Evolutionary conservation across 2,797 vertebrate species (phyloP).

Genomic region (Halcyon leucocephala): DNA sequence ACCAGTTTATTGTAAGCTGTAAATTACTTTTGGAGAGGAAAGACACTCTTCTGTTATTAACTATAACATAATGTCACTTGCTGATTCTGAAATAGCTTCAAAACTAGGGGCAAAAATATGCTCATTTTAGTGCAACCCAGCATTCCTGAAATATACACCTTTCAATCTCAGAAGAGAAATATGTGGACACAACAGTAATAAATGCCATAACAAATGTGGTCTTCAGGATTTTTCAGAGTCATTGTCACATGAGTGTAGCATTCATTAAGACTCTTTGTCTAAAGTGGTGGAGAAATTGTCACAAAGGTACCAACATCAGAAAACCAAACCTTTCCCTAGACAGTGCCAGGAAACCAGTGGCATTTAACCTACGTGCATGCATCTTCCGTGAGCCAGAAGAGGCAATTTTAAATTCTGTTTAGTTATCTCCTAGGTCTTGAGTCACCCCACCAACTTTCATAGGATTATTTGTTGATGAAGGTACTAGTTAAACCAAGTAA

Average conservation of each 20-base stretch:
- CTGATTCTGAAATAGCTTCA: slow-evolving; percentile 11
- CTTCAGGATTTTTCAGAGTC: neutral
- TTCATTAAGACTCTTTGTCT: neutral
- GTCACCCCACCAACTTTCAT: neutral
- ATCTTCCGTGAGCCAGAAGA: neutral
- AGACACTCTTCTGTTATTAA: slow-evolving; percentile 11
- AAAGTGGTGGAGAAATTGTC: neutral
- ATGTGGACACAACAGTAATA: neutral
- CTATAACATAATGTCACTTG: neutral
- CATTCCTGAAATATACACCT: neutral
- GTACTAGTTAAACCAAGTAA: neutral
- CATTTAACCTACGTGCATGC: neutral
- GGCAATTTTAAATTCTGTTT: neutral
- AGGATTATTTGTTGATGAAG: neutral
- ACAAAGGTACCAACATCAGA: neutral
- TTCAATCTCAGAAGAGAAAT: neutral
- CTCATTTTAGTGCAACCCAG: neutral
- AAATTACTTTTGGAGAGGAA: slow-evolving; percentile 47
- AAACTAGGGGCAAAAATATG: neutral
- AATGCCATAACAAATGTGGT: neutral
- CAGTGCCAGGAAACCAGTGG: neutral
- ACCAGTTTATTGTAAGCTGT: neutral
- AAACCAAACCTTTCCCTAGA: neutral
- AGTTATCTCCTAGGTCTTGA: neutral
- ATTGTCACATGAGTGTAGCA: neutral